Evolutionary conservation across 2,888 invertebrate genomes (phyloP).

Genomic region (Apotomis capreana): DNA sequence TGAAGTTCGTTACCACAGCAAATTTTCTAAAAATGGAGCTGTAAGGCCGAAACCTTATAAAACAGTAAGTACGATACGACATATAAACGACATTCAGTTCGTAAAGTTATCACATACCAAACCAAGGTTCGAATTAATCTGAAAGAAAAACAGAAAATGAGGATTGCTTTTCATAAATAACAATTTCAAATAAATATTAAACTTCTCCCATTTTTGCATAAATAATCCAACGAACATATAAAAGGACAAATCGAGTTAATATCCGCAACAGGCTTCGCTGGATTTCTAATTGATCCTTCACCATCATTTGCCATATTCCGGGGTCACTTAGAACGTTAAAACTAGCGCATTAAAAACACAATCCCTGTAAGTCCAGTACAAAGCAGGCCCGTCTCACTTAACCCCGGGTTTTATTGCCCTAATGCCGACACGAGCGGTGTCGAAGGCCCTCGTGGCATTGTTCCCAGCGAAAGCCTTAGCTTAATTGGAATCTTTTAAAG

Average conservation of each 20-base stretch:
- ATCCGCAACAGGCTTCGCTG: too few species aligned
- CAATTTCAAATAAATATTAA: too few species aligned
- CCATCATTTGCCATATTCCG: too few species aligned
- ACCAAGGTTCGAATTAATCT: constrained; percentile 28
- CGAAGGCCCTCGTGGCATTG: constrained; percentile 61
- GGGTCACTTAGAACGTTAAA: background rate
- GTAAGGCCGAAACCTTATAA: too few species aligned
- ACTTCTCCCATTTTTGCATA: too few species aligned
- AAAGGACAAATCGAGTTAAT: too few species aligned
- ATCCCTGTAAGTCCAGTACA: constrained; percentile 22
- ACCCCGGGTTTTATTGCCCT: constrained; percentile 56
- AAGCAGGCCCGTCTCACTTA: constrained; percentile 17
- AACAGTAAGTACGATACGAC: background rate
- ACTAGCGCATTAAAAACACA: background rate
- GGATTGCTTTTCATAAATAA: background rate
- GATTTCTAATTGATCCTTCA: too few species aligned
- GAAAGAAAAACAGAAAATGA: constrained; percentile 27
- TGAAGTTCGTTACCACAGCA: too few species aligned
- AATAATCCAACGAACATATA: too few species aligned
- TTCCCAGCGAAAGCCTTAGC: constrained; percentile 66
- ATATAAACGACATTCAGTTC: constrained; percentile 15
- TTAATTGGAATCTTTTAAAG: constrained; percentile 82
- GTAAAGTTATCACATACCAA: constrained; percentile 29
- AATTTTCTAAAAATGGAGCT: too few species aligned
- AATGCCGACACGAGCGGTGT: constrained; percentile 61